Conservation (phyloP, 2,113 vertebrate species). For the Sardina pilchardus region DNA sequence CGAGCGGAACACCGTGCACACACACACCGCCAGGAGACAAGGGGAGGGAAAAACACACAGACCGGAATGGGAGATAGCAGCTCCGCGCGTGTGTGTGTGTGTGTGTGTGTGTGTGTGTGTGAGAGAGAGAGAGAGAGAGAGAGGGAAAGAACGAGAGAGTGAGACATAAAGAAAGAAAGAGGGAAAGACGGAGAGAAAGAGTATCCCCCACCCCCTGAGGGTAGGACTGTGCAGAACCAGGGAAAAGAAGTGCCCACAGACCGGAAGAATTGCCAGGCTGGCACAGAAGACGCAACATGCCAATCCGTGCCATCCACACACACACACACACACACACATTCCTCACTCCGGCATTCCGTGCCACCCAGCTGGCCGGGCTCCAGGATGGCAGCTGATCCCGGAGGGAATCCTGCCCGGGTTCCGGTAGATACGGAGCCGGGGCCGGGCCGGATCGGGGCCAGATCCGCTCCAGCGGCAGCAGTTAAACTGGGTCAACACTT, state of each 20-base stretch:
- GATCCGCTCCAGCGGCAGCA: neutral
- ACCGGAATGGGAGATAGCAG: neutral
- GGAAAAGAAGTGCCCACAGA: constrained; percentile 1
- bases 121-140: constrained; percentile 47
- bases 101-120: constrained; percentile 4
- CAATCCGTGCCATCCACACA: neutral
- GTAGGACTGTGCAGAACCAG: constrained; percentile 37
- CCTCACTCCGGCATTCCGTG: neutral
- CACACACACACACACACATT: constrained; percentile 16
- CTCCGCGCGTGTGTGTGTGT: neutral
- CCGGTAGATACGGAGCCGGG: neutral
- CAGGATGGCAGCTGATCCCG: neutral
- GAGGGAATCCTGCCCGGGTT: neutral
- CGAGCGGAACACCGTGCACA: constrained; percentile 40
- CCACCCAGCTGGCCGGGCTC: neutral
- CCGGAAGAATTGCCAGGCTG: neutral
- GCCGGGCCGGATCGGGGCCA: neutral
- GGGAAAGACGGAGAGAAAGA: constrained; percentile 48
- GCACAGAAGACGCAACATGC: neutral
- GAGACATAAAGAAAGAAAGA: constrained; percentile 43
- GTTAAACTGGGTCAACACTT: constrained; percentile 5
- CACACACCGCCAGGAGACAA: constrained; percentile 44
- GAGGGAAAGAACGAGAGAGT: constrained; percentile 42
- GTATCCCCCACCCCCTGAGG: constrained; percentile 50
- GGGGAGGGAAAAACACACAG: constrained; percentile 46